Percentiles rank a stretch among this genome's conserved stretches.
Evolutionary conservation across 2,113 vertebrate species (phyloP).

Genomic region (Phodopus roborovskii): DNA sequence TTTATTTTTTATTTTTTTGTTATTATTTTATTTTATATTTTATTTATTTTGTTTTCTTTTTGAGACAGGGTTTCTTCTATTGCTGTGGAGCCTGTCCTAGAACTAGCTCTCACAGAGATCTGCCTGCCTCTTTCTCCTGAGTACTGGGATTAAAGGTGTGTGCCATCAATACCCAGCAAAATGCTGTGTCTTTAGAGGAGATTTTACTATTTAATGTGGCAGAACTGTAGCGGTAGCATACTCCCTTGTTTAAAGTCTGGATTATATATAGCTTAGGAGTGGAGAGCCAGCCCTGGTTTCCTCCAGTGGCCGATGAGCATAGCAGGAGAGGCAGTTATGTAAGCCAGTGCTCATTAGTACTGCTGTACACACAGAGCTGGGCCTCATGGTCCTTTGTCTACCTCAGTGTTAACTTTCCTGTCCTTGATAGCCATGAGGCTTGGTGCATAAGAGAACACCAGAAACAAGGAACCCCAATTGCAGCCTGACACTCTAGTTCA

Average conservation of each 20-base stretch:
- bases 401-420: not conserved
- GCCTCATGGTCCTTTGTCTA: not conserved
- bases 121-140: too few relatives aligned
- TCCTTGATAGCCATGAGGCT: not conserved
- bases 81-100: too few relatives aligned
- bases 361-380: constrained; percentile 27
- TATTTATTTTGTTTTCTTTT: too few relatives aligned
- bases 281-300: not conserved
- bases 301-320: not conserved
- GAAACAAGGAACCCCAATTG: not conserved
- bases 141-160: too few relatives aligned
- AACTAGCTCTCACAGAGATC: too few relatives aligned
- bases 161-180: not conserved
- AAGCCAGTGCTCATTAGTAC: constrained; percentile 41
- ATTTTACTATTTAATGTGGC: not conserved
- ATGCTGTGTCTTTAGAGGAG: constrained; percentile 33
- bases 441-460: not conserved
- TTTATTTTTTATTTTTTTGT: too few relatives aligned
- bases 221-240: not conserved
- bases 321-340: constrained; percentile 57
- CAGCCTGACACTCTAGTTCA: not conserved
- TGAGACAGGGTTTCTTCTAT: too few relatives aligned
- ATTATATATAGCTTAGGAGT: constrained; percentile 54
- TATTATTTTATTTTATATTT: too few relatives aligned
- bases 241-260: not conserved